Conservation (phyloP, 2,113 vertebrate species). For the Brachyhypopomus occidentalis region DNA sequence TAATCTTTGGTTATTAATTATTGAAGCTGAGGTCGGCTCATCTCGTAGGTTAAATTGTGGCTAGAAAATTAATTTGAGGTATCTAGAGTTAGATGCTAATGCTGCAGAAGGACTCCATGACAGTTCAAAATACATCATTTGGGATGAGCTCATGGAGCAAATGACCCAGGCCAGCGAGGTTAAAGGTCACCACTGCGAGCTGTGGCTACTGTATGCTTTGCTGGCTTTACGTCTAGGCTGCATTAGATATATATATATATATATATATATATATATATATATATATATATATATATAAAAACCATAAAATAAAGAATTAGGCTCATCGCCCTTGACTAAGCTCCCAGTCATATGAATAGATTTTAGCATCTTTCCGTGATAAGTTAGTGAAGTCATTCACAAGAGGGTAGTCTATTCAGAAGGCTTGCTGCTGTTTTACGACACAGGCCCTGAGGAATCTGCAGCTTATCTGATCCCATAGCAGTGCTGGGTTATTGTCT, state of each 20-base stretch:
- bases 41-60: slow-evolving; percentile 31
- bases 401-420: slow-evolving; percentile 19
- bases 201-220: slow-evolving; percentile 20
- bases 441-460: slow-evolving; percentile 10
- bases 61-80: slow-evolving; percentile 38
- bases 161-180: slow-evolving; percentile 23
- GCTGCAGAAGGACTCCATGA: slow-evolving; percentile 38
- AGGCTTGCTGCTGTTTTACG: slow-evolving; percentile 15
- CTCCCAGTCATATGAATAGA: neutral
- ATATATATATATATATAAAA: neutral
- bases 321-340: slow-evolving; percentile 40
- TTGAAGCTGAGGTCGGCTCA: slow-evolving; percentile 46
- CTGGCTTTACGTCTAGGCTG: neutral
- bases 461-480: slow-evolving; percentile 48
- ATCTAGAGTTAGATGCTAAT: slow-evolving; percentile 40
- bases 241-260: slow-evolving; percentile 15
- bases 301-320: slow-evolving; percentile 35
- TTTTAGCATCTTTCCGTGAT: slow-evolving; percentile 26
- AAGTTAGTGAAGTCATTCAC: slow-evolving; percentile 27
- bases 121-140: slow-evolving; percentile 40
- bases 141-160: neutral
- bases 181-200: slow-evolving; percentile 22
- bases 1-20: slow-evolving; percentile 55
- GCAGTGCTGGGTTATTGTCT: slow-evolving; percentile 52
- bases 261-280: neutral